These are phyloP conservation scores for Typhlomys cinereus DNA, from an alignment of 2,113 vertebrate species.

Conservation along the genomic window DNA sequence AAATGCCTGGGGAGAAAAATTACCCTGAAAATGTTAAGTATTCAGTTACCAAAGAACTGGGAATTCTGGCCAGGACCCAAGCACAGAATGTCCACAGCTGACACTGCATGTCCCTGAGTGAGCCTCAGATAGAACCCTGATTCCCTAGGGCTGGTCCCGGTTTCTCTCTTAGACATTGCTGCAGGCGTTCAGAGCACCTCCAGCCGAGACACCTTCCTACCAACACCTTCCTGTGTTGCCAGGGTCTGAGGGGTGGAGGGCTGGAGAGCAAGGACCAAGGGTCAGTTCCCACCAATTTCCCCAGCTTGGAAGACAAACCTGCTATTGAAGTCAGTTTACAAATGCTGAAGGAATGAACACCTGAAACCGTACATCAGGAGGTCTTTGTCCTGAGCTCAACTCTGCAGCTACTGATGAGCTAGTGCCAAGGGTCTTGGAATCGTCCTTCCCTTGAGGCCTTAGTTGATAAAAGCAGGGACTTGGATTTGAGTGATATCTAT, in stretches of 20 bases:
- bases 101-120: background rate
- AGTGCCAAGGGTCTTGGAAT: background rate
- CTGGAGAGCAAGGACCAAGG: background rate
- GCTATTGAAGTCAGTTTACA: background rate
- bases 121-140: background rate
- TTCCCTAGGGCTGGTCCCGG: background rate
- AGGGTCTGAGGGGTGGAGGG: background rate
- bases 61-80: conserved; percentile 28
- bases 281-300: background rate
- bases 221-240: no score
- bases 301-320: background rate
- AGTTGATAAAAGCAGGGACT: background rate
- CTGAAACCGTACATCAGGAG: background rate
- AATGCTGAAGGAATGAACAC: background rate
- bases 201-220: background rate
- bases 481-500: background rate
- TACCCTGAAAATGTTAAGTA: conserved; percentile 62
- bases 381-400: background rate
- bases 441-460: background rate
- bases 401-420: background rate
- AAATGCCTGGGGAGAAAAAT: conserved; percentile 57
- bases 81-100: background rate
- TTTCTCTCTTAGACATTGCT: background rate
- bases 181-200: background rate
- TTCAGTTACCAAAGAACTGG: conserved; percentile 50